A percentile compares a stretch with the other conserved stretches of the same genome.
These are phyloP conservation scores for Sebastes variabilis DNA, from an alignment of 2,797 vertebrate species.

Conservation along the genomic window DNA sequence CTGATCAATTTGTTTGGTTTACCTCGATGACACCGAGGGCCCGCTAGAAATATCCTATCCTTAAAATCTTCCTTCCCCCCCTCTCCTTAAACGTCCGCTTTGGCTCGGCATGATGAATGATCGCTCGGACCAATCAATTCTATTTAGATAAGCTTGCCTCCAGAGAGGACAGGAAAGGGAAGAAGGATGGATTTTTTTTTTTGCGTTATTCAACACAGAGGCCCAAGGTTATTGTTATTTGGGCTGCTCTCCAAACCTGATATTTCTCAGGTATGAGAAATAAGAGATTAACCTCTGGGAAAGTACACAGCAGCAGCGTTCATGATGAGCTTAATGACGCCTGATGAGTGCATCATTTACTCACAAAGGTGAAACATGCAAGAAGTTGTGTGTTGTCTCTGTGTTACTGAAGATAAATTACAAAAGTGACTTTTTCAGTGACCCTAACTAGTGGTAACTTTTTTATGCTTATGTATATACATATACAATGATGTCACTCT, in stretches of 20 bases:
- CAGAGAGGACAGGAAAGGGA: slow-evolving; percentile 40
- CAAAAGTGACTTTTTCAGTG: neutral
- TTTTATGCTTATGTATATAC: neutral
- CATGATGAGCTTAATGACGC: neutral
- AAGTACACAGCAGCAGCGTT: neutral
- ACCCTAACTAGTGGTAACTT: neutral
- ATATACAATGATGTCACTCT: neutral
- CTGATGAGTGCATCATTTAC: neutral
- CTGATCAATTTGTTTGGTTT: slow-evolving; percentile 51
- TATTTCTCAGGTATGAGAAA: slow-evolving; percentile 22
- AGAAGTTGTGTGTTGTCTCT: too few species aligned
- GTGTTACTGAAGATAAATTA: too few species aligned
- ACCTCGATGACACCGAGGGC: slow-evolving; percentile 36
- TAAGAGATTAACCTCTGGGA: slow-evolving; percentile 9
- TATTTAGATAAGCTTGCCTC: slow-evolving; percentile 70
- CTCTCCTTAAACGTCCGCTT: slow-evolving; percentile 42
- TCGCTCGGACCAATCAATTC: slow-evolving; percentile 64
- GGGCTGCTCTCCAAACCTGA: slow-evolving; percentile 39
- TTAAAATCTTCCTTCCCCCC: slow-evolving; percentile 46
- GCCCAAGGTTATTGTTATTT: slow-evolving; percentile 66
- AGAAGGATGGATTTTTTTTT: slow-evolving; percentile 57
- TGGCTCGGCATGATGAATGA: slow-evolving; percentile 61
- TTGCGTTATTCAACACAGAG: slow-evolving; percentile 41
- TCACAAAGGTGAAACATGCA: neutral
- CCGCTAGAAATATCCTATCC: slow-evolving; percentile 47